Evolutionary conservation across 2,888 invertebrate species (phyloP).

Genomic region (Macrosoma leucophasiata): DNA sequence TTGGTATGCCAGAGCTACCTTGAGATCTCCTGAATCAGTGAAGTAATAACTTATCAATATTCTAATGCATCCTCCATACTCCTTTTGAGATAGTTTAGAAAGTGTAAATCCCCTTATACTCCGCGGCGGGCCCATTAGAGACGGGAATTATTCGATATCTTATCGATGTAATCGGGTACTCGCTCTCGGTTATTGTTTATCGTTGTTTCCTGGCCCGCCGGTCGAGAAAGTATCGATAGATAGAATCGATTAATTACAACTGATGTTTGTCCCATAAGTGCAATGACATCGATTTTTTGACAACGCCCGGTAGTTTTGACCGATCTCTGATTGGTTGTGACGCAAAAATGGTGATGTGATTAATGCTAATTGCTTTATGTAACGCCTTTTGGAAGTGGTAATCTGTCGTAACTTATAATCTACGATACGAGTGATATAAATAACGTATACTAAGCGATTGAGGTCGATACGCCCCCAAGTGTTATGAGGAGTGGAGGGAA

Average conservation of each 20-base stretch:
- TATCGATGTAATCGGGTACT: conserved; percentile 65
- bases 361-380: conserved; percentile 19
- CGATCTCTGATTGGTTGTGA: conserved; percentile 26
- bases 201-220: conserved; percentile 54
- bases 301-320: conserved; percentile 30
- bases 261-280: conserved; percentile 57
- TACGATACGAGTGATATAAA: too few relatives aligned
- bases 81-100: conserved; percentile 65
- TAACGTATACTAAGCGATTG: too few relatives aligned
- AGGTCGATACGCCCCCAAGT: too few relatives aligned
- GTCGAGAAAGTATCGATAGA: conserved; percentile 40
- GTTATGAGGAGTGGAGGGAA: too few relatives aligned
- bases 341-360: conserved; percentile 24
- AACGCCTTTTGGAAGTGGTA: too few relatives aligned
- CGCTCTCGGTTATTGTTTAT: conserved; percentile 69
- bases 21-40: conserved; percentile 1
- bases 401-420: too few relatives aligned
- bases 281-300: conserved; percentile 50
- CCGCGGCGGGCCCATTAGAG: conserved; percentile 65
- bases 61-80: conserved; percentile 59
- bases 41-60: conserved; percentile 44
- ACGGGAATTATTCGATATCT: conserved; percentile 60
- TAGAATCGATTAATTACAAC: conserved; percentile 62
- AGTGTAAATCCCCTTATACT: conserved; percentile 67
- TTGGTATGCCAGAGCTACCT: conserved; percentile 5